Evolutionary conservation across 1,140 invertebrate species (phyloP).

Genomic region (Microplitis demolitor): DNA sequence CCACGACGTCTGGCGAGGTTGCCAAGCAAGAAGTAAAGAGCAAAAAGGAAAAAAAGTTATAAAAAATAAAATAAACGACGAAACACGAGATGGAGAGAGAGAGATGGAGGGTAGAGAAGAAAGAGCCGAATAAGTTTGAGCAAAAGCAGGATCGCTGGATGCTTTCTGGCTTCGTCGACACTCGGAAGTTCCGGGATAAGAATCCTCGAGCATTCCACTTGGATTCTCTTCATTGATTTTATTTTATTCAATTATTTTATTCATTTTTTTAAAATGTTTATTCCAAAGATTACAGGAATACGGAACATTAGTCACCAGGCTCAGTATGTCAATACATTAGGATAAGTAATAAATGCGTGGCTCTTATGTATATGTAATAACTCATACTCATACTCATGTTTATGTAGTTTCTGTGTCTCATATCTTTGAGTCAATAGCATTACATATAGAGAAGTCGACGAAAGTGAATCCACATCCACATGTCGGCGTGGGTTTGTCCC

Average conservation of each 20-base stretch:
- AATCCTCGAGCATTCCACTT: not conserved
- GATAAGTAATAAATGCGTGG: no score
- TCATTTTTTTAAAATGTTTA: no score
- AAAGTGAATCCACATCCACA: not conserved
- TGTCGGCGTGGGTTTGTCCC: slow-evolving; percentile 16
- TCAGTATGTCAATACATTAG: no score
- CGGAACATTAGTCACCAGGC: no score
- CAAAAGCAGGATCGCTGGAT: not conserved
- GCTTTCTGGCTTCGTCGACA: not conserved
- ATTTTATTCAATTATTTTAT: not conserved
- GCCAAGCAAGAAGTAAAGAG: slow-evolving; percentile 10
- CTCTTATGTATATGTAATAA: no score
- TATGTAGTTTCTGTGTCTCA: no score
- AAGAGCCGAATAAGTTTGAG: not conserved
- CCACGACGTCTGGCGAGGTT: slow-evolving; percentile 22
- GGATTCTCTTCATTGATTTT: not conserved
- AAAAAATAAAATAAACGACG: not conserved
- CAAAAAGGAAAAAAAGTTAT: not conserved
- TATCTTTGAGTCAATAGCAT: no score
- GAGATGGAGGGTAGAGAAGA: not conserved
- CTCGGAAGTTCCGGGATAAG: slow-evolving; percentile 17
- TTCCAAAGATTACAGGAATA: no score
- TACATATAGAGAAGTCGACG: not conserved
- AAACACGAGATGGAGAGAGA: no score
- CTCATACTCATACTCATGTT: no score